Base-by-base conservation (phyloP, 1,140 invertebrate genomes). In the Papilio glaucus region DNA sequence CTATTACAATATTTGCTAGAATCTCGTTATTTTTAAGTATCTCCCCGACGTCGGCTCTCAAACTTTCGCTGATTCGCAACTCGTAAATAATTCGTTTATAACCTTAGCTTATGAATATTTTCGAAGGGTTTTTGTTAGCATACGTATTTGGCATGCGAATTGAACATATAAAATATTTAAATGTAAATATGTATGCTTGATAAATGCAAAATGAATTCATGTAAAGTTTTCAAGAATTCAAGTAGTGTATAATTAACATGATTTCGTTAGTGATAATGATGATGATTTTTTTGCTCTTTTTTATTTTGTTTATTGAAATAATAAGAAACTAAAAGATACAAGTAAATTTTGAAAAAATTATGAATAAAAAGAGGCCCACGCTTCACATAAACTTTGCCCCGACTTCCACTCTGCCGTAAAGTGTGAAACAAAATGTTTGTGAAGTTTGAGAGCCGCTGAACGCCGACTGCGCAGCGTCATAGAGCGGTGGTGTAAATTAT, bases 21-120 rank as follows among this genome's bases (percentile, higher is more conserved):
- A 85, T 87, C 80, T 86, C 89, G 87, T 91, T 91, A 91, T 87
- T 89, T 89, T 89, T 91, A 91, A 89, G 85, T 85, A 89, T 86
- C 85, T 75, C 53, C n/a, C 71, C 71, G 80, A 69, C 83, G 74
- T 73, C 49, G 85, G 63, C 80, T 76, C 78, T 80, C 82, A 89
- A 88, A 87, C 57, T 83, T 80, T 80, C n/a, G 45, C 37, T 38
- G 26, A 63, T 41, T 38, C 67, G 63, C 73, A 76, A 80, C 53
- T 75, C 75, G 78, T 75, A 73, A 72, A 72, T 61, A 67, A 53
- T 21, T 57, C 37, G 63, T 57, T 73, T 57, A 73, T 67, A 69
- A 69, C 67, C 41, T 68, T 26, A 42, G 39, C 18, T 45, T 68
- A 53, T 53, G 67, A 49, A 53, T 69, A 49, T 49, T 69, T 69